phyloP scores from a whole-genome alignment of 2,888 invertebrate genomes.

The Macrostomum cliftonense region DNA sequence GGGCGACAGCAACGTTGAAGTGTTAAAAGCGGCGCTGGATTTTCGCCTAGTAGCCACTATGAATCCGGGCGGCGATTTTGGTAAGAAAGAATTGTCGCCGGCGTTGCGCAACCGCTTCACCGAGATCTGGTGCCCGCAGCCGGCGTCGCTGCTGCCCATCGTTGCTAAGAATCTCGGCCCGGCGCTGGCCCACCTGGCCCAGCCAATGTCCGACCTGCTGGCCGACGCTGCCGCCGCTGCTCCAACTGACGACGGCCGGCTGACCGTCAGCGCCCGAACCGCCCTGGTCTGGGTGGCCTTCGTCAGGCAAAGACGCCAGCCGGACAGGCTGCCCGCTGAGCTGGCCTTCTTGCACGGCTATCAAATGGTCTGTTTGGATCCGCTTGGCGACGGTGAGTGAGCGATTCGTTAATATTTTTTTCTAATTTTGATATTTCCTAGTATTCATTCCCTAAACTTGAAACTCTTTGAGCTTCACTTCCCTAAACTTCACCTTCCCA shows the following conservation, averaged over 20 bases:
- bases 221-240: neutral
- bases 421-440: too few species aligned
- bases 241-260: neutral
- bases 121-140: slow-evolving; percentile 84
- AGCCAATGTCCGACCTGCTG: neutral
- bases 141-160: slow-evolving; percentile 42
- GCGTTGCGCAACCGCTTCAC: slow-evolving; percentile 90
- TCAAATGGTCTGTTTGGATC: slow-evolving; percentile 70
- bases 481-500: too few species aligned
- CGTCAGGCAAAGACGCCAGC: too few species aligned
- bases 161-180: slow-evolving; percentile 17
- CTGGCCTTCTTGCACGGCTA: slow-evolving; percentile 68
- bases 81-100: slow-evolving; percentile 93
- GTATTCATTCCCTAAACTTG: too few species aligned
- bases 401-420: neutral
- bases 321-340: too few species aligned
- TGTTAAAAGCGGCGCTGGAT: slow-evolving; percentile 43
- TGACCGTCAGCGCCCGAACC: too few species aligned
- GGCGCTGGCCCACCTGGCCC: too few species aligned
- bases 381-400: slow-evolving; percentile 40
- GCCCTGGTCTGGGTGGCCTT: too few species aligned
- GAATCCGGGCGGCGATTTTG: slow-evolving; percentile 98
- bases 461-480: too few species aligned
- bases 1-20: slow-evolving; percentile 35
- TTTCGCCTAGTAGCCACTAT: slow-evolving; percentile 90